These are phyloP conservation scores for Mongoloraphidia duomilia DNA, from an alignment of 2,888 invertebrate species.

Conservation along the genomic window DNA sequence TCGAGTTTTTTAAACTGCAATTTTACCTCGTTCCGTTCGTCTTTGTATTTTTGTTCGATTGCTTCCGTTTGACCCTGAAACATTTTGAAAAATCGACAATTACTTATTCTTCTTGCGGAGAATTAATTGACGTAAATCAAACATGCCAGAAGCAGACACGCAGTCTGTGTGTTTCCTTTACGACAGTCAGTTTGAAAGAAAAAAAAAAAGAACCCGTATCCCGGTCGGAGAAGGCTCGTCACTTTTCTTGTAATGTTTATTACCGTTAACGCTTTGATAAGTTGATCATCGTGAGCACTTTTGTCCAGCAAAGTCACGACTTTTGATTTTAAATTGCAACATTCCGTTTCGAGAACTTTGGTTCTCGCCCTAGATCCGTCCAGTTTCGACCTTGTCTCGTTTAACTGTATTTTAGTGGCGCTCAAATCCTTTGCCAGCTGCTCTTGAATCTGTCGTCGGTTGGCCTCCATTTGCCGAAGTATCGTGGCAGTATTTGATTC, in stretches of 20 bases:
- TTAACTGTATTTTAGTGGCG: conserved; percentile 37
- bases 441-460: conserved; percentile 23
- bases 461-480: conserved; percentile 1
- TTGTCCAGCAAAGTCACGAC: conserved; percentile 45
- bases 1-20: conserved; percentile 25
- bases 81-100: background rate
- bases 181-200: too few species aligned
- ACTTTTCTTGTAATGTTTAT: conserved; percentile 4
- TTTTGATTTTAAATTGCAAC: conserved; percentile 40
- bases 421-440: conserved; percentile 42
- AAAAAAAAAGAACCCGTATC: too few species aligned
- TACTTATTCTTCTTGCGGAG: background rate
- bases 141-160: too few species aligned
- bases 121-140: too few species aligned
- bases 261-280: conserved; percentile 47
- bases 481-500: background rate
- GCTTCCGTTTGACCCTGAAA: background rate
- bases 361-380: conserved; percentile 54
- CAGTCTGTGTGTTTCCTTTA: too few species aligned
- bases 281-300: conserved; percentile 44
- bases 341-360: conserved; percentile 51
- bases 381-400: conserved; percentile 44
- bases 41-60: background rate
- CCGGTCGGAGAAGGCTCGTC: background rate
- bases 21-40: conserved; percentile 17